Percentiles rank a stretch among this genome's conserved stretches.
phyloP scores from a whole-genome alignment of 2,113 vertebrate species.

The Odocoileus hemionus region DNA sequence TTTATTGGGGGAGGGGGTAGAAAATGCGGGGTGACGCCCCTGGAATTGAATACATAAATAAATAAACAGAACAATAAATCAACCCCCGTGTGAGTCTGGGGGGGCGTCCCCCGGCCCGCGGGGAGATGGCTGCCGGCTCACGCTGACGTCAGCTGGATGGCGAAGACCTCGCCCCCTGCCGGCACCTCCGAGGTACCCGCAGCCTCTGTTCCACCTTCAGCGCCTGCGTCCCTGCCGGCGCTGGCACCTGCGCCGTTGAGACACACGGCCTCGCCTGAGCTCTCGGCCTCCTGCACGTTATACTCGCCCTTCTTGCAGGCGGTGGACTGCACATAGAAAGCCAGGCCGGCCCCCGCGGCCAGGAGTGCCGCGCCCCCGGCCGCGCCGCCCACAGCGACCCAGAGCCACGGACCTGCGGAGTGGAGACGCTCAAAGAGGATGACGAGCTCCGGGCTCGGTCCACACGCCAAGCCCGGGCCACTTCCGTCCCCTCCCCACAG shows the following conservation, averaged over 20 bases:
- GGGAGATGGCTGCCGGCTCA: constrained; percentile 47
- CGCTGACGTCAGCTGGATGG: constrained; percentile 71
- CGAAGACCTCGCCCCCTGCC: constrained; percentile 59
- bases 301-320: constrained; percentile 79
- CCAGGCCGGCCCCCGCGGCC: constrained; percentile 69
- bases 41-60: constrained; percentile 49
- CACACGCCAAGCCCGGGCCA: not conserved
- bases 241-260: constrained; percentile 55
- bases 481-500: not conserved
- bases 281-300: constrained; percentile 78
- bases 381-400: constrained; percentile 68
- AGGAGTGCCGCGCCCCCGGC: constrained; percentile 69
- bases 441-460: not conserved
- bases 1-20: constrained; percentile 57
- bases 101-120: constrained; percentile 47
- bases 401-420: constrained; percentile 71
- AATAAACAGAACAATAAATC: constrained; percentile 11
- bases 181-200: not conserved
- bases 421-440: not conserved
- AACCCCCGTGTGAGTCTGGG: not conserved
- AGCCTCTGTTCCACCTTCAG: not conserved
- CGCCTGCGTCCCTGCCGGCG: not conserved
- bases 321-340: constrained; percentile 74
- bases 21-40: constrained; percentile 29
- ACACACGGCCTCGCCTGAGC: constrained; percentile 72